Evolutionary conservation across 2,797 vertebrate genomes (phyloP), one percentile per base, ranked within the genome.

Genomic region (Nannoperca obscura): DNA sequence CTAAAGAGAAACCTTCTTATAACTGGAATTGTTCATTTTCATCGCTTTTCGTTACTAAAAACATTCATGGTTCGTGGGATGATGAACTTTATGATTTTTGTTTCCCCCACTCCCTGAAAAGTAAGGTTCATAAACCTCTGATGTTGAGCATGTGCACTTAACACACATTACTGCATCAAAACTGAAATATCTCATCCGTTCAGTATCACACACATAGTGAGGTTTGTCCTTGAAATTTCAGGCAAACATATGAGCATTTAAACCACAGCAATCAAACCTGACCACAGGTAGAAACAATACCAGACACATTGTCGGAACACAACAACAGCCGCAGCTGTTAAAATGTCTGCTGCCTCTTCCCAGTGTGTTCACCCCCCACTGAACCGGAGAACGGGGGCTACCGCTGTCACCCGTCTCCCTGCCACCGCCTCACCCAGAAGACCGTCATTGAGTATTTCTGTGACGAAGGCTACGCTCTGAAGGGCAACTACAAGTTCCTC

Each of bases 361-460:
- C 91, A 99, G 98, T 96, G 84, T 99, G 98, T 90, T 95, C 95
- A 24, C 96, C 96, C 44, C 98, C 98, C 5, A 97, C 96, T 0
- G 95, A 96, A 75, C 98, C 97, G 42, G 97, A 98, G 91, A 99
- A 99, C 80, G 98, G 98, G 52, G 97, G 97, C 80, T 99, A 98
- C 88, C 95, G 96, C 83, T 99, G 98, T 85, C 98, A 99, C 90
- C 97, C 98, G 0, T 95, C 96, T 1, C 97, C 97, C 63, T 99
- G 98, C 92, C 96, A 93, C 92, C 93, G 92, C 76, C 94, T 99
- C 91, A 95, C 92, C 73, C 95, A 97, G 9, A 96, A 96, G 81
- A 99, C 97, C 0, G 98, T 99, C 89, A 98, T 99, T 5, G 98
- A 99, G 90, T 99, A 99, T 89, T 96, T 98, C 52, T 99, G 98